These are phyloP conservation scores for Actinostola sp. DNA, from an alignment of 92 coral and sea anemone species.

Conservation along the genomic window DNA sequence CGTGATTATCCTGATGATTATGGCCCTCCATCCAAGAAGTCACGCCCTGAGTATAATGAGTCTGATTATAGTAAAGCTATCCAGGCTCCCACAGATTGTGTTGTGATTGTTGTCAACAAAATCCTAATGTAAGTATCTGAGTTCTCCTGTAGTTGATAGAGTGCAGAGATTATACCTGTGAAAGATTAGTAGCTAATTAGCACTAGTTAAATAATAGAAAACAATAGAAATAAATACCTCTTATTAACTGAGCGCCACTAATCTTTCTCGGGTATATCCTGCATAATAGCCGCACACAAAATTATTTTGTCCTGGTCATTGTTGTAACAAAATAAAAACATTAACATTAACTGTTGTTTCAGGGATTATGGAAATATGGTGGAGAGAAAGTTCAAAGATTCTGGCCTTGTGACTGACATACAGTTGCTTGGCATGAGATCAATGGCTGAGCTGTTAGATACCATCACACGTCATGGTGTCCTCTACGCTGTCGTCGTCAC, in stretches of 20 bases:
- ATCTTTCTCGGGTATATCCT: too few species aligned
- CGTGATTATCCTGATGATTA: conserved; percentile 69
- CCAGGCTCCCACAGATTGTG: conserved; percentile 97
- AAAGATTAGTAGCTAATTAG: too few species aligned
- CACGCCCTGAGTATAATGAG: conserved; percentile 88
- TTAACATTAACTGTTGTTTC: conserved; percentile 11
- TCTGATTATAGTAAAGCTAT: conserved; percentile 62
- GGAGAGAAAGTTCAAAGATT: conserved; percentile 72
- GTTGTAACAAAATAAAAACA: too few species aligned
- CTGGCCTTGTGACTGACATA: conserved; percentile 89
- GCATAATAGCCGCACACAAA: too few species aligned
- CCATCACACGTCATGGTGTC: conserved; percentile 90
- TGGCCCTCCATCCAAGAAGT: conserved; percentile 81
- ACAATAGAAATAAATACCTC: too few species aligned
- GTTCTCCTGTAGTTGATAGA: neutral
- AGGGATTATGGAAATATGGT: conserved; percentile 97
- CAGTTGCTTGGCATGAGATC: conserved; percentile 86
- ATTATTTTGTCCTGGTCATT: too few species aligned
- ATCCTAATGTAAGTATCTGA: conserved; percentile 67
- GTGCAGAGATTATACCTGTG: neutral
- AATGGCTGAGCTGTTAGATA: conserved; percentile 79
- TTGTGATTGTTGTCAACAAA: conserved; percentile 88
- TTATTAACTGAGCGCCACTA: too few species aligned
- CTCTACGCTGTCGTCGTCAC: conserved; percentile 90
- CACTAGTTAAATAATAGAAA: too few species aligned